phyloP scores from a whole-genome alignment of 2,113 vertebrate species.

The Psephotus haematonotus region DNA sequence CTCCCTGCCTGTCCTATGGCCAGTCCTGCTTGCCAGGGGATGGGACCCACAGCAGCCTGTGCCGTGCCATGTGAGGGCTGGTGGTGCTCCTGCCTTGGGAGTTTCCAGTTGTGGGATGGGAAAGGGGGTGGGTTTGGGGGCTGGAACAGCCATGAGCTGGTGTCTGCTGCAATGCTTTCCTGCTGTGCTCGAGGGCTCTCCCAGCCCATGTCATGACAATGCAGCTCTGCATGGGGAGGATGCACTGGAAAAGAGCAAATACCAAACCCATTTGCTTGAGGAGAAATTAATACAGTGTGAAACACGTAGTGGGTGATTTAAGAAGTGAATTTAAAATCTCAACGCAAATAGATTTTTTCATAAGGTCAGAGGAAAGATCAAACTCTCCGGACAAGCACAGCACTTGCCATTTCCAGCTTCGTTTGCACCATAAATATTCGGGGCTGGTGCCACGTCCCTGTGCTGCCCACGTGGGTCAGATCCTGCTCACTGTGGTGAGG shows the following conservation, averaged over 20 bases:
- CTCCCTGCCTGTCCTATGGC: not conserved
- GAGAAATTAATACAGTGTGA: conserved; percentile 29
- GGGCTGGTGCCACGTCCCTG: accelerated
- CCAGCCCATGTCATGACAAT: not conserved
- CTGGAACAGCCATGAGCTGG: not conserved
- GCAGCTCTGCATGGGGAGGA: not conserved
- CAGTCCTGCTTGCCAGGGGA: not conserved
- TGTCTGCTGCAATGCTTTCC: not conserved
- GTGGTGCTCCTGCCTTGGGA: not conserved
- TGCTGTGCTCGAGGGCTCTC: not conserved
- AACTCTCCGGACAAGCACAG: conserved; percentile 23
- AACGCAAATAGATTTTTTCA: conserved; percentile 59
- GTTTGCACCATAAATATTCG: not conserved
- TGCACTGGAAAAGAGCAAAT: not conserved
- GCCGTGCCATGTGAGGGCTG: not conserved
- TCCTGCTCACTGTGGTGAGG: accelerated
- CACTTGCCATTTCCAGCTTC: not conserved
- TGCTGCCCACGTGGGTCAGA: not conserved
- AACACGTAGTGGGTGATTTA: conserved; percentile 35
- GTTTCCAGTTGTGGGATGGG: not conserved
- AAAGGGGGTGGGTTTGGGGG: not conserved
- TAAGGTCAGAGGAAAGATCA: conserved; percentile 66
- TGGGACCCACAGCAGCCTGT: not conserved
- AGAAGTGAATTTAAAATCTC: conserved; percentile 64
- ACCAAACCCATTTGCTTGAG: not conserved